Evolutionary conservation across 2,888 invertebrate genomes (phyloP).

Genomic region (Limenitis camilla): DNA sequence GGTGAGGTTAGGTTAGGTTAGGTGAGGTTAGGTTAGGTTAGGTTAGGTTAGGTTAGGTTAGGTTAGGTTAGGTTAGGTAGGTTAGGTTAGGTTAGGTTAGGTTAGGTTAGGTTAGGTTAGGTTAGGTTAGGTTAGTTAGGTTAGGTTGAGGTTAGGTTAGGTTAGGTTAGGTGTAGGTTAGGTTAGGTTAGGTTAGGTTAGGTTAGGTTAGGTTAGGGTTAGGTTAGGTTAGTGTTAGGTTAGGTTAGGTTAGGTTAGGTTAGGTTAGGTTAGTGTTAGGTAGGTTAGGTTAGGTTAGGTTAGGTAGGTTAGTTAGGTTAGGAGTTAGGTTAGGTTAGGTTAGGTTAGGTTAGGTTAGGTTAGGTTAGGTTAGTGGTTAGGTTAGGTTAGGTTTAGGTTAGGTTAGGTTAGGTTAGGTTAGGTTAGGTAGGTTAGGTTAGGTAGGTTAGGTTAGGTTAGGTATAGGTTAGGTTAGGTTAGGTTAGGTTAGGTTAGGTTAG

Average conservation of each 20-base stretch:
- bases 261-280: constrained; percentile 21
- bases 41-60: background rate
- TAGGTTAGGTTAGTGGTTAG: constrained; percentile 16
- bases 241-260: constrained; percentile 21
- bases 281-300: constrained; percentile 19
- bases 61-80: too few species aligned
- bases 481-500: constrained; percentile 2
- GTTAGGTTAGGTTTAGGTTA: constrained; percentile 10
- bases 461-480: constrained; percentile 13
- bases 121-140: constrained; percentile 19
- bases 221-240: too few species aligned
- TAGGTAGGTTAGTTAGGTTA: constrained; percentile 14
- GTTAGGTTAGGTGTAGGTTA: too few species aligned
- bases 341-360: constrained; percentile 21
- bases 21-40: background rate
- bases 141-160: constrained; percentile 18
- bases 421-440: too few species aligned
- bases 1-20: background rate
- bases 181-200: too few species aligned
- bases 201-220: too few species aligned
- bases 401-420: constrained; percentile 17
- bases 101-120: constrained; percentile 1
- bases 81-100: background rate
- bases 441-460: too few species aligned
- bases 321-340: constrained; percentile 7